These are phyloP conservation scores for Hedychridium roseum DNA, from an alignment of 2,888 invertebrate species.

Conservation along the genomic window DNA sequence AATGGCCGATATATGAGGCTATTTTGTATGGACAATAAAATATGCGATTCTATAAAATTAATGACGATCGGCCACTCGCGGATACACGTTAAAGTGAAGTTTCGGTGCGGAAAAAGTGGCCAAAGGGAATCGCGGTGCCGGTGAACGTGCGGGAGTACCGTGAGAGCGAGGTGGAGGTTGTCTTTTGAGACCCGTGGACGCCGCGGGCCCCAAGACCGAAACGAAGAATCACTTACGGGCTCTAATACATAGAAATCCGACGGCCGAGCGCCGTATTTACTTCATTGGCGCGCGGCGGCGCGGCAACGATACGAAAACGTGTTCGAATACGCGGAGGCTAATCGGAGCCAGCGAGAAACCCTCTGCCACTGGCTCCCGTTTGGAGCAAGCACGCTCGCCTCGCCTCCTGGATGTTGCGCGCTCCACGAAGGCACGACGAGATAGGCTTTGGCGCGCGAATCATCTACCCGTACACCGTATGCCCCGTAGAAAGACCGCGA, in stretches of 20 bases:
- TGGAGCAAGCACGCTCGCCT: conserved; percentile 24
- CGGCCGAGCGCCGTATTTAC: conserved; percentile 34
- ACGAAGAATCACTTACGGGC: conserved; percentile 43
- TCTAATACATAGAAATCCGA: conserved; percentile 34
- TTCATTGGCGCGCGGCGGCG: conserved; percentile 45
- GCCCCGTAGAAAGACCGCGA: conserved; percentile 12
- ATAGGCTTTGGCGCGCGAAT: conserved; percentile 19
- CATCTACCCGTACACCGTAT: conserved; percentile 7
- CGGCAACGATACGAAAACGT: conserved; percentile 43
- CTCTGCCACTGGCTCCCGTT: conserved; percentile 31
- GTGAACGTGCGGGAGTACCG: conserved; percentile 47
- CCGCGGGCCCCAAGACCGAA: conserved; percentile 45
- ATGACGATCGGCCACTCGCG: conserved; percentile 49
- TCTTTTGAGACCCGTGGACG: conserved; percentile 50
- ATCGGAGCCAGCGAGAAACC: conserved; percentile 24
- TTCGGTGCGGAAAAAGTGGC: conserved; percentile 26
- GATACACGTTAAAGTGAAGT: conserved; percentile 36
- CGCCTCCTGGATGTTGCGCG: conserved; percentile 31
- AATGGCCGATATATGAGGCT: conserved; percentile 63
- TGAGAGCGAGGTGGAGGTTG: conserved; percentile 51
- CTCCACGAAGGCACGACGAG: conserved; percentile 14
- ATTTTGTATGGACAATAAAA: conserved; percentile 60
- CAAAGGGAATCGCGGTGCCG: conserved; percentile 33
- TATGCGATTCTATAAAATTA: conserved; percentile 54
- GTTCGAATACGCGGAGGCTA: conserved; percentile 17